These are phyloP conservation scores for Neria commutata DNA, from an alignment of 2,888 invertebrate species.

Conservation along the genomic window DNA sequence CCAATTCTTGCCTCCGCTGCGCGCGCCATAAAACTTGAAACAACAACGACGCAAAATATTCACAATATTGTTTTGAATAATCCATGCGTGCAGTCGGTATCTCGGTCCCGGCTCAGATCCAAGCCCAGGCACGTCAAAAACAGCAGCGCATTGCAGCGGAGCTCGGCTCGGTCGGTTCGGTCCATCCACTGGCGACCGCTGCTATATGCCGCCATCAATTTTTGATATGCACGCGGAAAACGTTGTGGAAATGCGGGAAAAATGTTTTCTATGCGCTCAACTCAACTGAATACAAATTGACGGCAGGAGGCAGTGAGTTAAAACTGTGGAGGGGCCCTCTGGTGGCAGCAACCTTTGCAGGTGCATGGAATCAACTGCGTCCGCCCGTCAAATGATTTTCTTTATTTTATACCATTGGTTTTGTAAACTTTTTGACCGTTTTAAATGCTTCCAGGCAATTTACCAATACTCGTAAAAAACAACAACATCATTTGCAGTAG, in stretches of 20 bases:
- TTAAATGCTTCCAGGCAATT: slow-evolving; percentile 59
- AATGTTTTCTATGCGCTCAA: slow-evolving; percentile 54
- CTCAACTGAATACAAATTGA: slow-evolving; percentile 22
- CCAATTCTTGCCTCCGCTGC: background rate
- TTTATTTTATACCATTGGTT: background rate
- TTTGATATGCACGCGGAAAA: slow-evolving; percentile 56
- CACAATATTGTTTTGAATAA: slow-evolving; percentile 7
- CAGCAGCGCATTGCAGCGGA: no score
- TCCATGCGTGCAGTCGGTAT: background rate
- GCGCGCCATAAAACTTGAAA: background rate
- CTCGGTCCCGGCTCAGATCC: background rate
- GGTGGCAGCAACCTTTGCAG: background rate
- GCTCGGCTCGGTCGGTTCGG: no score
- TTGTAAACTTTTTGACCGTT: slow-evolving; percentile 42
- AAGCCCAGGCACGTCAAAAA: no score
- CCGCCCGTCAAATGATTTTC: no score
- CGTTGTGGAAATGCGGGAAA: no score
- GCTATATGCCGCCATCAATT: slow-evolving; percentile 39
- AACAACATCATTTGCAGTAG: no score
- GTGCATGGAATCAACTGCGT: no score
- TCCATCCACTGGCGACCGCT: no score
- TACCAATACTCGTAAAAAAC: no score
- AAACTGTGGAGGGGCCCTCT: background rate
- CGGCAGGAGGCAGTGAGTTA: background rate
- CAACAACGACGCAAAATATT: background rate